Base-by-base conservation (phyloP, 2,797 vertebrate genomes). In the Cyprinella venusta region DNA sequence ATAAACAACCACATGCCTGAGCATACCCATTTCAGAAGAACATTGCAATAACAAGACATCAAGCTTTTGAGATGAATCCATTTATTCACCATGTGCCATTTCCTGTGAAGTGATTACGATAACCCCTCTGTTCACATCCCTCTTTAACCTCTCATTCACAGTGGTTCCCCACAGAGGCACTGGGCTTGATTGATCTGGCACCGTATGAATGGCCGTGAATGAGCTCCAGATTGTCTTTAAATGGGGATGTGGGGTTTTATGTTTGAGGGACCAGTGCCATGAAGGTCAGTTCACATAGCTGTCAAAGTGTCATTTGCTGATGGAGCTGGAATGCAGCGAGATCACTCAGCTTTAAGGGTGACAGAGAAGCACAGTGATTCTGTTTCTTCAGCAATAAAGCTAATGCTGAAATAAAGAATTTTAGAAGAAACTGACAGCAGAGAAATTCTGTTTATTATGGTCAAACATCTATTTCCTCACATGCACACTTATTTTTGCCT, bases 171-270 rank as follows among this genome's bases (percentile, higher is more conserved):
- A 80, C 69, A 74, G 83, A 75, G 78, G 77, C 76, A 68, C 69
- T 72, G 83, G 82, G 70, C 74, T 80, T 80, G 81, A 83, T 84
- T 80, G 77, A 80, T 84, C 83, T 80, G 68, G 77, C 83, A 70
- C 81, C 77, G 74, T 83, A 83, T 83, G 81, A 83, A 83, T 83
- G 77, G 36, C 78, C n/a, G 77, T 84, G 83, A 84, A 84, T 84
- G 69, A 80, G 77, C 77, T 84, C 69, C 77, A 72, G 78, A 80
- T 80, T 84, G 83, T 80, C 77, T 84, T 84, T 84, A 84, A 75
- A 84, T 84, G 77, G 76, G 78, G 61, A 84, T 84, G 77, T 84
- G 77, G 61, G 61, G 59, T 68, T 84, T 84, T 65, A 84, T 84
- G 77, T 79, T 79, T 64, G 83, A 84, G 61, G 61, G 74, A 77